Base-by-base conservation (phyloP, 2,888 invertebrate species). In the Rutpela maculata region DNA sequence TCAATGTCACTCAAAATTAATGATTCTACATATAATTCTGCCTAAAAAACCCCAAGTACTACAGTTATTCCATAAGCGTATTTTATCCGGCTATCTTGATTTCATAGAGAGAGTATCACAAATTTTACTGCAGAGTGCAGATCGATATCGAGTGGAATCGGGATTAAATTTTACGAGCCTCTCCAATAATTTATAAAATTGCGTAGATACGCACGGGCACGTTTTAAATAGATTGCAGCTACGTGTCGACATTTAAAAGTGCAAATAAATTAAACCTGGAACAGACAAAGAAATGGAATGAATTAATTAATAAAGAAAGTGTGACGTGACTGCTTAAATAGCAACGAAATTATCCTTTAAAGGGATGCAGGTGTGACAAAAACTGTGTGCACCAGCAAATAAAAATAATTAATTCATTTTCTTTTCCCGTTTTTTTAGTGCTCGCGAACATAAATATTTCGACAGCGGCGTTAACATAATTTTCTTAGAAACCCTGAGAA, bases 221-320 rank as follows among this genome's bases (percentile, higher is more conserved):
- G 81, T 81, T 76, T 75, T 63, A 75, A 78, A 80, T 78, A 76
- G 78, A 82, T 80, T 74, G 80, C 76, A 65, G 67, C 70, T 66
- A 82, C 82, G 82, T 82, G 82, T 79, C 78, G 80, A 78, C 82
- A 75, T 81, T 80, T 82, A 81, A 82, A 81, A 82, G 78, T 77
- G 82, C 78, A 82, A 81, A 81, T 81, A 81, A 82, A 82, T 80
- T 80, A 77, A 77, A 80, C 66, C 68, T 56, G 77, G 76, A 69
- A 71, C 77, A 75, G 78, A 77, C 80, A 75, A 76, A 81, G 77
- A 77, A 81, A 77, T 75, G 75, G 65, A 78, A 81, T 78, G 80
- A 81, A 81, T 78, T 81, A 82, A 82, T 82, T 81, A 80, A 80
- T 78, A 76, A 78, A 74, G 68, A 63, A 71, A 75, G 70, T 74